Conservation (phyloP, 2,888 invertebrate species). For the Rhimphoctona megacephalus region DNA sequence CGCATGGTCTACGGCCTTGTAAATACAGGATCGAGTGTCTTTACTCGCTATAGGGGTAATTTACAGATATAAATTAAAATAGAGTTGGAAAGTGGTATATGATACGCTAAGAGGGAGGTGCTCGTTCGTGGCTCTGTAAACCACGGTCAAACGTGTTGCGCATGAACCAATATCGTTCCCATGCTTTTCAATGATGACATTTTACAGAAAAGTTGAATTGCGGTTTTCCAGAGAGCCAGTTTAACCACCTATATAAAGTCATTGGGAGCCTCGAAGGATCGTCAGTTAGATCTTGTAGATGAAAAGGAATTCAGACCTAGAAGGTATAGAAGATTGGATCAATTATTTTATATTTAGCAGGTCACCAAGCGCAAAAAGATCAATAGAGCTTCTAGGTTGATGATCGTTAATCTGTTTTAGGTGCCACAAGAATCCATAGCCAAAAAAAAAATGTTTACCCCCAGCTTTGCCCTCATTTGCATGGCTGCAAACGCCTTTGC, state of each 20-base stretch:
- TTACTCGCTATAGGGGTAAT: slow-evolving; percentile 39
- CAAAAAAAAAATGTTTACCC: slow-evolving; percentile 50
- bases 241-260: slow-evolving; percentile 76
- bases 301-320: slow-evolving; percentile 31
- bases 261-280: slow-evolving; percentile 57
- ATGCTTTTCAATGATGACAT: slow-evolving; percentile 74
- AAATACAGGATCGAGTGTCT: slow-evolving; percentile 7
- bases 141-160: slow-evolving; percentile 62
- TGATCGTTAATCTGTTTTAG: neutral
- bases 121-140: slow-evolving; percentile 34
- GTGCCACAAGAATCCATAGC: neutral
- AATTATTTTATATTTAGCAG: neutral
- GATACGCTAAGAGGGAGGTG: slow-evolving; percentile 58
- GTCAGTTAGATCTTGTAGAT: slow-evolving; percentile 70
- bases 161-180: slow-evolving; percentile 77
- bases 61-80: slow-evolving; percentile 57
- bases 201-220: slow-evolving; percentile 72
- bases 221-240: slow-evolving; percentile 69
- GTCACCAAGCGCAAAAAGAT: neutral
- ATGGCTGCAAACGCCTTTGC: slow-evolving; percentile 49
- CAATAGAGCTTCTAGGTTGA: neutral
- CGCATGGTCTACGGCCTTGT: slow-evolving; percentile 45
- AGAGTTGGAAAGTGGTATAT: slow-evolving; percentile 42
- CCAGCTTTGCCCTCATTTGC: slow-evolving; percentile 43
- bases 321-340: slow-evolving; percentile 50